Evolutionary conservation across 2,888 invertebrate genomes (phyloP), one percentile per base, ranked within the genome.

Genomic region (Euplagia quadripunctaria): DNA sequence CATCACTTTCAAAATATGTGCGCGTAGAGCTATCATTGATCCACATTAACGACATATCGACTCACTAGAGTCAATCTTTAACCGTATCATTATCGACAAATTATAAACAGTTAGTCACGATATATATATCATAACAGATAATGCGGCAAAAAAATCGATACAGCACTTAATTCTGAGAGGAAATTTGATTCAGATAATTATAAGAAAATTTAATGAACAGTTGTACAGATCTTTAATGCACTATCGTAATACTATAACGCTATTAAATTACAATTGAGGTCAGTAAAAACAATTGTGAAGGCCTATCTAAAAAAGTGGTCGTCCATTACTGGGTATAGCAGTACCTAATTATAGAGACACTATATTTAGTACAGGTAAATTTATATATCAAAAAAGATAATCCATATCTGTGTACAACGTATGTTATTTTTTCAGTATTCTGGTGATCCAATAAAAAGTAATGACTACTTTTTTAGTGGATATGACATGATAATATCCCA

Each of bases 21-120:
- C 68, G 8, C 43, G 55, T 49, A 64, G 61, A 79, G 64, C 67
- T 58, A 78, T 79, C 42, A 70, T 63, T 72, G 78, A 67, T 74
- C 73, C 31, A 72, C 72, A 77, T 69, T 74, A 79, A 70, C 74
- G 73, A 76, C 65, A 73, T 64, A 73, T 74, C 71, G 71, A 75
- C 42, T 65, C 66, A 71, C 43, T 65, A 76, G 64, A 76, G 67
- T 71, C 46, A 75, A 75, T 71, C 63, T 68, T 64, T 1, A 73
- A 80, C 64, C 65, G 51, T 84, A 74, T 75, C 42, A 84, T 84
- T 81, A 83, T 77, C 66, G 73, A 74, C 73, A 80, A 72, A 79
- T 79, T 82, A 80, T 79, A 68, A 77, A 82, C 78, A 83, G 78
- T 79, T 77, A 82, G 79, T 81, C 83, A 81, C 85, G 83, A 85